Evolutionary conservation across 1,140 invertebrate species (phyloP), one percentile per base, ranked within the genome.

Genomic region (Polyergus mexicanus): DNA sequence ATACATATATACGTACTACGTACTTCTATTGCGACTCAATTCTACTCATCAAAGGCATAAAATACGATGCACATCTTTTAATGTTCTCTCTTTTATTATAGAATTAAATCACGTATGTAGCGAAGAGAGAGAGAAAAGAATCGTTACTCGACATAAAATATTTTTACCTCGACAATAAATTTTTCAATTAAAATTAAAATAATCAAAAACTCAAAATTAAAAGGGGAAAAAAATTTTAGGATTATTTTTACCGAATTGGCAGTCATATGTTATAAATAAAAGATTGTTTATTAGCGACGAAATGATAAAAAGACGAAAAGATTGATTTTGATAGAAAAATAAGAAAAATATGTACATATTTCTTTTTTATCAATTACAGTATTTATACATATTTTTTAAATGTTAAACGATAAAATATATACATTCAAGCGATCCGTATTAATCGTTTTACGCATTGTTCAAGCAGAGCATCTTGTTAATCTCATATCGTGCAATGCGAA

Each of bases 1-100:
- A 19, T 60, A 35, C 22, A 72, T 32, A 35, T 32, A 72, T 32
- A 32, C 35, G 22, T 41, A 25, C 35, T 56, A n/a, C 62, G 25
- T 44, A 38, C 28, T 60, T 83, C 54, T 35, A 74, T 72, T 83
- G 19, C 54, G 56, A 81, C 41, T 63, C 78, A 74, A 74, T 74
- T 60, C 68, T 11, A 60, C 32, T 74, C 68, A 32, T 74, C 35
- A 62, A 22, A 44, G 11, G 13, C 25, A 72, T 60, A 32, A 58
- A 56, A 72, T 71, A 47, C 19, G 44, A 72, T 32, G n/a, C 65
- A 56, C 10, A 71, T 72, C 54, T 60, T 72, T 81, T 22, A 10
- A n/a, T 32, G 16, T 72, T 72, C 35, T 69, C 22, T 2, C 25
- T 72, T 8, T 44, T n/a, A 35, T 44, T 19, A 41, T 32, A 63